phyloP scores from a whole-genome alignment of 2,113 vertebrate species.

The Eira barbara region DNA sequence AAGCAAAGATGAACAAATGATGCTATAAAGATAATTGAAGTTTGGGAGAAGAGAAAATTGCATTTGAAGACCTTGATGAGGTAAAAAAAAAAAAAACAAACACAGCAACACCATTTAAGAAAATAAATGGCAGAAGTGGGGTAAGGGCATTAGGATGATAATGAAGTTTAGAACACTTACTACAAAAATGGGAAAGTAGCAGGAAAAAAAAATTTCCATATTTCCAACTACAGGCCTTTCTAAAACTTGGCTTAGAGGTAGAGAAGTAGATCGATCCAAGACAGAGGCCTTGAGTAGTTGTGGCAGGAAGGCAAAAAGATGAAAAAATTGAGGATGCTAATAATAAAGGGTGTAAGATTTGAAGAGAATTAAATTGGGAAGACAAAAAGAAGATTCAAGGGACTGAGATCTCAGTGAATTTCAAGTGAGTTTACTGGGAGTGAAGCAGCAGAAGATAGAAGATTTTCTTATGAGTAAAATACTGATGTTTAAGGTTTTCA shows the following conservation, averaged over 20 bases:
- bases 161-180: background rate
- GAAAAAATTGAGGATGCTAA: background rate
- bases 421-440: background rate
- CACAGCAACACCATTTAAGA: background rate
- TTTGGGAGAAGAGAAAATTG: background rate
- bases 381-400: background rate
- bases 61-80: background rate
- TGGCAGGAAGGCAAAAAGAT: background rate
- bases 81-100: background rate
- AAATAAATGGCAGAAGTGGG: background rate
- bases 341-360: background rate
- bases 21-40: background rate
- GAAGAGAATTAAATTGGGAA: background rate
- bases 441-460: background rate
- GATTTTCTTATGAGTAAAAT: background rate
- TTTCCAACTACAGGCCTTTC: background rate
- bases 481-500: background rate
- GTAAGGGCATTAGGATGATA: background rate
- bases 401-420: background rate
- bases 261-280: background rate
- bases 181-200: background rate
- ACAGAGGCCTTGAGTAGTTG: background rate
- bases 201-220: background rate
- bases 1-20: background rate
- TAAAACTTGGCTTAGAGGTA: background rate